A percentile compares a stretch with the other conserved stretches of the same genome.
Conservation (phyloP, 2,113 vertebrate species). For the Sceloporus tristichus region DNA sequence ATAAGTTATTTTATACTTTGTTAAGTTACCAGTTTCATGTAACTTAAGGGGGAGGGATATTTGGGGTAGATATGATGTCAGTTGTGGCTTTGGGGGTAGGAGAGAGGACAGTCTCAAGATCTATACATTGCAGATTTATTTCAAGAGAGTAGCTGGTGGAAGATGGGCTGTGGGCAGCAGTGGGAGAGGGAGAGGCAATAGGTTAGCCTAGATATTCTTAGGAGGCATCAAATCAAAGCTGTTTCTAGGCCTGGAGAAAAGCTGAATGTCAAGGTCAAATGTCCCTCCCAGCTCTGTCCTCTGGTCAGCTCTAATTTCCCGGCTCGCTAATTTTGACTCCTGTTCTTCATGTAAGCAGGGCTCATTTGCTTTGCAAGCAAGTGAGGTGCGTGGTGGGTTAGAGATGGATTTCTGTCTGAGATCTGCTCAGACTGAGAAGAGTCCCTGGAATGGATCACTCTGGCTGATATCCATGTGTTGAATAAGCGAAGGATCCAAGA, state of each 20-base stretch:
- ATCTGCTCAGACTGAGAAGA: not conserved
- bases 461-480: not conserved
- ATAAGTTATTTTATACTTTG: not conserved
- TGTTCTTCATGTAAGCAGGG: slow-evolving; percentile 23
- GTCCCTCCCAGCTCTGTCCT: slow-evolving; percentile 33
- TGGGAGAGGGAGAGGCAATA: not conserved
- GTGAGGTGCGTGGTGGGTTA: not conserved
- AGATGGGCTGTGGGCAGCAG: not conserved
- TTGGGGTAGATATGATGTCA: not conserved
- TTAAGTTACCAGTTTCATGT: not conserved
- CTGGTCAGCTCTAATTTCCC: slow-evolving; percentile 42
- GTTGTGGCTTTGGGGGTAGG: not conserved
- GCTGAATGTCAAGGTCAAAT: slow-evolving; percentile 47
- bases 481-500: not conserved
- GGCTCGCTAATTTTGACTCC: slow-evolving; percentile 45
- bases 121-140: not conserved
- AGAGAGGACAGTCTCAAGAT: not conserved
- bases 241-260: slow-evolving; percentile 23
- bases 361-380: slow-evolving; percentile 34
- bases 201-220: slow-evolving; percentile 13
- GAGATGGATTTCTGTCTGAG: slow-evolving; percentile 7
- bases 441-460: not conserved
- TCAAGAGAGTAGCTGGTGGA: not conserved
- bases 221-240: slow-evolving; percentile 22
- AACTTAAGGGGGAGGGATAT: not conserved